Evolutionary conservation across 2,113 vertebrate species (phyloP).

Genomic region (Fulmarus glacialis): DNA sequence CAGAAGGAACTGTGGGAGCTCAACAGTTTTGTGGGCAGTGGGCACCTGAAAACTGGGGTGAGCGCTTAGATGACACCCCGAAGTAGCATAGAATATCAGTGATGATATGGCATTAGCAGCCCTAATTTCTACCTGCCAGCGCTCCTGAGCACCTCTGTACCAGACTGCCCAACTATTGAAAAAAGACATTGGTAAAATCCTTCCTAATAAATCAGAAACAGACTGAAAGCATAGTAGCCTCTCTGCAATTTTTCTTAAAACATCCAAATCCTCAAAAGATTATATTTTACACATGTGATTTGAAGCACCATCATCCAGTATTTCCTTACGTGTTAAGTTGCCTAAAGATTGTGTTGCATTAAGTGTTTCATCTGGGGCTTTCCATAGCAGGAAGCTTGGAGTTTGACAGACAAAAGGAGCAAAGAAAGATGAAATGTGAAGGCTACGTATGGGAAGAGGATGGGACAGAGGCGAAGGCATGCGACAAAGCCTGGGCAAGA

Average conservation of each 20-base stretch:
- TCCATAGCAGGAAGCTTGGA: background rate
- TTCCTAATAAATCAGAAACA: background rate
- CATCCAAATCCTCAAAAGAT: background rate
- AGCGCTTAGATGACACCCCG: fast-evolving
- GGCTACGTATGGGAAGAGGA: background rate
- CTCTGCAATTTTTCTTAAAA: background rate
- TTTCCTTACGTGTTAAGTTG: background rate
- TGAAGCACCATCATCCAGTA: background rate
- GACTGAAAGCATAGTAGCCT: background rate
- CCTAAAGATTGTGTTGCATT: background rate
- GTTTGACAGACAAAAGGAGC: background rate
- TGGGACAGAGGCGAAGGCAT: fast-evolving
- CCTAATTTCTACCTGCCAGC: background rate
- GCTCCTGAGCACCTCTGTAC: background rate
- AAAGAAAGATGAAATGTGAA: background rate
- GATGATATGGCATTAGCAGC: background rate
- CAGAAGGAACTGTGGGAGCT: background rate
- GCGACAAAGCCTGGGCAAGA: background rate
- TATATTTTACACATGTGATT: background rate
- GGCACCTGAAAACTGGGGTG: background rate
- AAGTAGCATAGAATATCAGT: background rate
- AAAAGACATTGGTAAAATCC: background rate
- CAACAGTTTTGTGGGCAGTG: background rate
- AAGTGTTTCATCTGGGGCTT: background rate
- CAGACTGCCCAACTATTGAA: background rate